A percentile compares a stretch with the other conserved stretches of the same genome.
Evolutionary conservation across 2,888 invertebrate species (phyloP).

Genomic region (Zaprionus lineosus): DNA sequence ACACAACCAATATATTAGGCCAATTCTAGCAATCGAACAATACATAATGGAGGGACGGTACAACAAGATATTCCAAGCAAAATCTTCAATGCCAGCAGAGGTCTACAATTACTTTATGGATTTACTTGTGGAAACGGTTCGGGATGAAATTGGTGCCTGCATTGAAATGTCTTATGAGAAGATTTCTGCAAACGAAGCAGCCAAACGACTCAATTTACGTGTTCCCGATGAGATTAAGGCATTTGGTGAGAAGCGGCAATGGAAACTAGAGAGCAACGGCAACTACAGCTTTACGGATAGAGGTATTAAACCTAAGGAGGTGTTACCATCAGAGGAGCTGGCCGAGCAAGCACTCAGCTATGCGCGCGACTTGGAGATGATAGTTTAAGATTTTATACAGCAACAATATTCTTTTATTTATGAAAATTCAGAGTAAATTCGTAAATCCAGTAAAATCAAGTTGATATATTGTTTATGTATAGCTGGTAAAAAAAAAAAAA

Average conservation of each 20-base stretch:
- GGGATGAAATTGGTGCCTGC: slow-evolving; percentile 97
- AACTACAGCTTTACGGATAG: slow-evolving; percentile 92
- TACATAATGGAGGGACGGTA: slow-evolving; percentile 99
- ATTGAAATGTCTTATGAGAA: slow-evolving; percentile 98
- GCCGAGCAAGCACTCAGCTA: slow-evolving; percentile 98
- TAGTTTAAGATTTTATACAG: slow-evolving; percentile 88
- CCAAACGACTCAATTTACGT: slow-evolving; percentile 92
- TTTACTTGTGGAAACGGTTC: slow-evolving; percentile 95
- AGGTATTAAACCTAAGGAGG: slow-evolving; percentile 89
- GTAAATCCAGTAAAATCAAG: too few relatives aligned
- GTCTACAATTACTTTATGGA: slow-evolving; percentile 99
- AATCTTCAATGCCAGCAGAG: slow-evolving; percentile 97
- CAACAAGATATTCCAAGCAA: slow-evolving; percentile 97
- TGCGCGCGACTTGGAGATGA: slow-evolving; percentile 99
- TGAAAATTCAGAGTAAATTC: too few relatives aligned
- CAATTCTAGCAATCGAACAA: slow-evolving; percentile 97
- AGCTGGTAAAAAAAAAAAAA: slow-evolving; percentile 16
- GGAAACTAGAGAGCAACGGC: slow-evolving; percentile 90
- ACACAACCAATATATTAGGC: slow-evolving; percentile 95
- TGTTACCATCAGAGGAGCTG: slow-evolving; percentile 93
- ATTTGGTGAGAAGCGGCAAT: slow-evolving; percentile 93
- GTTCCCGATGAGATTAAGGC: slow-evolving; percentile 90
- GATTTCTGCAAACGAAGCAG: slow-evolving; percentile 93
- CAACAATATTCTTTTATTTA: slow-evolving; percentile 25
- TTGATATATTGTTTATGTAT: too few relatives aligned